Percentiles rank a stretch among this genome's conserved stretches.
Evolutionary conservation across 37 sponge, comb jelly and placozoan species (phyloP).

Genomic region (Amphimedon queenslandica): DNA sequence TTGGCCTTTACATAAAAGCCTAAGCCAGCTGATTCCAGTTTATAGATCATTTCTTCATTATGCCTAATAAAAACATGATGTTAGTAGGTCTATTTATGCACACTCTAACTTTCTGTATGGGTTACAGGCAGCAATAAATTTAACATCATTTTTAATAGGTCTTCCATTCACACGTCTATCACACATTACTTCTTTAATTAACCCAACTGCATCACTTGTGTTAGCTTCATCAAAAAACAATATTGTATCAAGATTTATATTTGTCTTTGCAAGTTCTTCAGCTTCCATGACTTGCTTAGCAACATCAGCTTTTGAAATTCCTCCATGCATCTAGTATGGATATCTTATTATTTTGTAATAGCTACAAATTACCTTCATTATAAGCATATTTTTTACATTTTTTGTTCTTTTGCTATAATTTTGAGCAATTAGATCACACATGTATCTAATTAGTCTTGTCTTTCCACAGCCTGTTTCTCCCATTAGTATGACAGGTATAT

Average conservation of each 20-base stretch:
- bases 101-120: slow-evolving; percentile 67
- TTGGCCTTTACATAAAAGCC: slow-evolving; percentile 53
- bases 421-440: slow-evolving; percentile 56
- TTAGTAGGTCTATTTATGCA: neutral
- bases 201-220: slow-evolving; percentile 80
- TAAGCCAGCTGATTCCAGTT: slow-evolving; percentile 70
- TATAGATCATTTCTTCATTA: slow-evolving; percentile 69
- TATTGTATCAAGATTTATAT: slow-evolving; percentile 63
- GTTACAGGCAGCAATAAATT: slow-evolving; percentile 93
- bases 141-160: slow-evolving; percentile 44
- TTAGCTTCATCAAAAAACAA: slow-evolving; percentile 98
- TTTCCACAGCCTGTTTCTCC: slow-evolving; percentile 97
- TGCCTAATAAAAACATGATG: slow-evolving; percentile 13
- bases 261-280: slow-evolving; percentile 40
- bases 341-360: neutral
- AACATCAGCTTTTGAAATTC: slow-evolving; percentile 62
- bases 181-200: slow-evolving; percentile 96
- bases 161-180: slow-evolving; percentile 68
- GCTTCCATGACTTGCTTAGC: slow-evolving; percentile 41
- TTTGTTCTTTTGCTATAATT: neutral
- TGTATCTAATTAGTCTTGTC: slow-evolving; percentile 78
- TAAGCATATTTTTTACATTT: slow-evolving; percentile 36
- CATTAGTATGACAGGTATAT: slow-evolving; percentile 91
- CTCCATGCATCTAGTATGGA: slow-evolving; percentile 68
- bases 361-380: slow-evolving; percentile 34